phyloP scores from a whole-genome alignment of 1,140 invertebrate species.

The Chymomyza costata region DNA sequence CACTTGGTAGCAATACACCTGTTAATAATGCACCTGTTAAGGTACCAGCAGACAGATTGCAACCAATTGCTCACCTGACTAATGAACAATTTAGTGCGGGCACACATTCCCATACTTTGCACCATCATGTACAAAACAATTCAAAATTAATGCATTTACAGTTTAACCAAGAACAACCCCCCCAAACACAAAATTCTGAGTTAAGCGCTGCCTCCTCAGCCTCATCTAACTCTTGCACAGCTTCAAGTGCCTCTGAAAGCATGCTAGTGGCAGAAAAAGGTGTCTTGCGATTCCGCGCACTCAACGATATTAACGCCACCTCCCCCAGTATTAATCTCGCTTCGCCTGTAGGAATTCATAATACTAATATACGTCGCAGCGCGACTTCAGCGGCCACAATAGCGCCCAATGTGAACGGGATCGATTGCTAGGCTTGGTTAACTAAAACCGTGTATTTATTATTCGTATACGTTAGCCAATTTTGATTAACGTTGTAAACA shows the following conservation, averaged over 20 bases:
- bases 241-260: slow-evolving; percentile 71
- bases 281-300: slow-evolving; percentile 86
- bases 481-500: neutral
- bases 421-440: slow-evolving; percentile 36
- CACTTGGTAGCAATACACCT: slow-evolving; percentile 8
- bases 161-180: slow-evolving; percentile 11
- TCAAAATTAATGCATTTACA: slow-evolving; percentile 11
- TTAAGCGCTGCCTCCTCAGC: slow-evolving; percentile 9
- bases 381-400: slow-evolving; percentile 18
- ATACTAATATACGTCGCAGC: too few relatives aligned
- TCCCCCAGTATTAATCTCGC: slow-evolving; percentile 19
- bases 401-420: slow-evolving; percentile 22
- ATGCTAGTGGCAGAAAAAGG: slow-evolving; percentile 91
- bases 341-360: slow-evolving; percentile 28
- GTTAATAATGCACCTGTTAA: too few relatives aligned
- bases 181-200: neutral
- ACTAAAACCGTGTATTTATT: too few relatives aligned
- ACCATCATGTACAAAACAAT: slow-evolving; percentile 37
- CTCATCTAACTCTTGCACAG: slow-evolving; percentile 25
- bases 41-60: too few relatives aligned
- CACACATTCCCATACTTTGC: slow-evolving; percentile 6
- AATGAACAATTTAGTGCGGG: neutral
- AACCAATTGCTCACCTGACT: neutral
- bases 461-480: slow-evolving; percentile 44
- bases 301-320: slow-evolving; percentile 76